A percentile compares a stretch with the other conserved stretches of the same genome.
These are phyloP conservation scores for Yponomeuta sedellus DNA, from an alignment of 2,888 invertebrate genomes.

Conservation along the genomic window DNA sequence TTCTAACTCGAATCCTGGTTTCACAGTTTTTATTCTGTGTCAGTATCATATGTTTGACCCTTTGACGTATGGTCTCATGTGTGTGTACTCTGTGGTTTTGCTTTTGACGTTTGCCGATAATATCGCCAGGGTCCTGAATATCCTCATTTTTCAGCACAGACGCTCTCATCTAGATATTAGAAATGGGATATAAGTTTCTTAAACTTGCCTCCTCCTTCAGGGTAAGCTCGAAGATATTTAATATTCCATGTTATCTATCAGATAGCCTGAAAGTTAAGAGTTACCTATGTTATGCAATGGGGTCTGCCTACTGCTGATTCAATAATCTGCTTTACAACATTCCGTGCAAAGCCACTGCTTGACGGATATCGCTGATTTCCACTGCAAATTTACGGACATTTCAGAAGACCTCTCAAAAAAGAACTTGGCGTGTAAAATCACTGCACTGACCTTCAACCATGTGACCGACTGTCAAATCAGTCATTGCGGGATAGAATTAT, in stretches of 20 bases:
- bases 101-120: constrained; percentile 13
- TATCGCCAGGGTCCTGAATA: constrained; percentile 46
- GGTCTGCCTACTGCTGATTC: constrained; percentile 9
- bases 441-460: constrained; percentile 59
- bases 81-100: constrained; percentile 5
- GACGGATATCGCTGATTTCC: constrained; percentile 16
- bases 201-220: constrained; percentile 58
- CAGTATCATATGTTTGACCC: not conserved
- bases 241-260: not conserved
- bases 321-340: not conserved
- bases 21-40: not conserved
- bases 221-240: constrained; percentile 40
- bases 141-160: constrained; percentile 27
- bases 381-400: not conserved
- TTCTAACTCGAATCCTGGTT: not conserved
- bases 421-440: not conserved
- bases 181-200: constrained; percentile 65
- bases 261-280: constrained; percentile 24
- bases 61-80: no score
- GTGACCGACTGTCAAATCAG: constrained; percentile 47
- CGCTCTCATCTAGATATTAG: constrained; percentile 27
- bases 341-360: not conserved
- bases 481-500: constrained; percentile 20
- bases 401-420: not conserved
- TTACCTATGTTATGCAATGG: constrained; percentile 55